Percentiles rank a stretch among this genome's conserved stretches.
Conservation (phyloP, 2,113 vertebrate genomes). For the Gadus chalcogrammus region DNA sequence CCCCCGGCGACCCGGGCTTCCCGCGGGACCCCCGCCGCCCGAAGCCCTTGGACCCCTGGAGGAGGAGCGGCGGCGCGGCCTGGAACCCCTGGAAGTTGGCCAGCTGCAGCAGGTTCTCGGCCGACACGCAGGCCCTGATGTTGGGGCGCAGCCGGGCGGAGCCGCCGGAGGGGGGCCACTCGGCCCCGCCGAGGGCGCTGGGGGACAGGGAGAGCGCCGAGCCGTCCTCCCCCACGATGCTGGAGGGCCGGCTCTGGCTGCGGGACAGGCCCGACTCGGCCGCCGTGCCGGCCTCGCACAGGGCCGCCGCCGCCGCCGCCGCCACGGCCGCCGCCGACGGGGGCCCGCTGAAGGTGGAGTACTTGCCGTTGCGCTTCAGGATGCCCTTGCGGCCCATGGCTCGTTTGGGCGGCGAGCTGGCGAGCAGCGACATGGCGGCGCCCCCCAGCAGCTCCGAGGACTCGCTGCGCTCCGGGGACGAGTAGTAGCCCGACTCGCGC, state of each 20-base stretch:
- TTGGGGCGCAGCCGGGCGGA: conserved; percentile 70
- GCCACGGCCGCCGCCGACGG: conserved; percentile 53
- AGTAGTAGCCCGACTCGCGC: conserved; percentile 95
- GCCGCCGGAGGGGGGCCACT: conserved; percentile 78
- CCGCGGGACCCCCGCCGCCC: conserved; percentile 70
- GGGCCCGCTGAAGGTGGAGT: conserved; percentile 75
- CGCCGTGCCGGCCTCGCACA: conserved; percentile 53
- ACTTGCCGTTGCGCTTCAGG: conserved; percentile 92
- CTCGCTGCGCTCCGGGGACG: conserved; percentile 93
- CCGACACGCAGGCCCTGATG: conserved; percentile 91
- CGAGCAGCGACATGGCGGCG: conserved; percentile 59
- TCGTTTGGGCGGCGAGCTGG: conserved; percentile 65
- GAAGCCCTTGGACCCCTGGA: conserved; percentile 66
- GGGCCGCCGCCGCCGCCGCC: conserved; percentile 59
- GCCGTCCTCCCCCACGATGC: conserved; percentile 86
- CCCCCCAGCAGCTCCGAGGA: conserved; percentile 87
- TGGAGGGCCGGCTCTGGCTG: conserved; percentile 91
- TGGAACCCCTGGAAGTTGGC: conserved; percentile 79
- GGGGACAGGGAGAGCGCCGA: conserved; percentile 80
- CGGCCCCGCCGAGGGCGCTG: conserved; percentile 71
- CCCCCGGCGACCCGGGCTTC: conserved; percentile 69
- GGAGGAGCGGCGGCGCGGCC: not conserved
- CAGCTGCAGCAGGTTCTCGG: conserved; percentile 92
- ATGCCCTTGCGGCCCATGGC: conserved; percentile 84
- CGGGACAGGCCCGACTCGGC: conserved; percentile 81